Conservation (phyloP, 1,140 invertebrate genomes). For the Euwallacea similis region DNA sequence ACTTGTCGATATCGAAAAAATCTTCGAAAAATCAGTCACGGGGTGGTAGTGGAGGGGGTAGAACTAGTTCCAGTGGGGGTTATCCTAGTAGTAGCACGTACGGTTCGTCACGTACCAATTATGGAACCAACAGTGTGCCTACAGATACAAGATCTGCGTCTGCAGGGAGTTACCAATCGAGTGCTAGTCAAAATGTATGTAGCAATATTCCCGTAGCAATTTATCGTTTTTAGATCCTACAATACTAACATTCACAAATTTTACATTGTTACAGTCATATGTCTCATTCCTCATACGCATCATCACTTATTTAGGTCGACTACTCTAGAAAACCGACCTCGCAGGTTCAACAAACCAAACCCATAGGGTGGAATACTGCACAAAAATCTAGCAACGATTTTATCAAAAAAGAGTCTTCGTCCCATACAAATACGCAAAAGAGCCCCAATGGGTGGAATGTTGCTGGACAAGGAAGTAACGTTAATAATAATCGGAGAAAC, state of each 20-base stretch:
- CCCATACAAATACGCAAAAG: slow-evolving; percentile 5
- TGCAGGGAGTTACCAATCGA: too few relatives aligned
- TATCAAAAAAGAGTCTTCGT: background rate
- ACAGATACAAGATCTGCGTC: too few relatives aligned
- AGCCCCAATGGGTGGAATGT: slow-evolving; percentile 16
- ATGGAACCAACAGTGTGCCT: too few relatives aligned
- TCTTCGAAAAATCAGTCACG: background rate
- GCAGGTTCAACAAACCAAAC: slow-evolving; percentile 1
- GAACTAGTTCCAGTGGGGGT: background rate
- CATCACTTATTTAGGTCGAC: slow-evolving; percentile 5
- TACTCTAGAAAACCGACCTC: slow-evolving; percentile 1
- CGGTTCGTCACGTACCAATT: too few relatives aligned
- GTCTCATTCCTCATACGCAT: too few relatives aligned
- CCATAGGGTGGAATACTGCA: background rate
- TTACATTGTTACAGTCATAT: too few relatives aligned
- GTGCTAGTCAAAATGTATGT: too few relatives aligned
- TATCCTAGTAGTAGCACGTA: background rate
- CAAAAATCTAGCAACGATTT: background rate
- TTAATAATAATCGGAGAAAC: background rate
- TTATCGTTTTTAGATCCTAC: too few relatives aligned
- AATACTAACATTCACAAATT: too few relatives aligned
- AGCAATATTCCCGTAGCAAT: background rate
- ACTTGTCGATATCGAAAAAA: background rate
- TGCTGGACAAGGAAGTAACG: slow-evolving; percentile 4
- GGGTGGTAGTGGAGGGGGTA: background rate